Percentiles rank a stretch among this genome's conserved stretches.
These are phyloP conservation scores for Neodontobutis hainanensis DNA, from an alignment of 2,113 vertebrate genomes.

Conservation along the genomic window DNA sequence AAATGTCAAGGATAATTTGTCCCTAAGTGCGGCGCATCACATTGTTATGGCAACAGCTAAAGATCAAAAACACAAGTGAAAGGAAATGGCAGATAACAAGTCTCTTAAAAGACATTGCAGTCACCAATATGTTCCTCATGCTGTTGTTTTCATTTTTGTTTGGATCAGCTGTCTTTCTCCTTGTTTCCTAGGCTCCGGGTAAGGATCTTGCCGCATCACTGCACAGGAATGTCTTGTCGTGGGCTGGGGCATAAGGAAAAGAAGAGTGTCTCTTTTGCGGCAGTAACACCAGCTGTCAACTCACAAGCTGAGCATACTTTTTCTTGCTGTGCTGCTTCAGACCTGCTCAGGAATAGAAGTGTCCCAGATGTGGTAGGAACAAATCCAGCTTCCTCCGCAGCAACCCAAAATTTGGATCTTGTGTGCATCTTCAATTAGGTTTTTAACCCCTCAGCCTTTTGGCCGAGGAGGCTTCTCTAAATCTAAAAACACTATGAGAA, in stretches of 20 bases:
- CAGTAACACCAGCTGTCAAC: conserved; percentile 35
- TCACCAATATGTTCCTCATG: conserved; percentile 5
- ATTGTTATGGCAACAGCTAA: conserved; percentile 48
- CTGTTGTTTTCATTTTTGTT: conserved; percentile 22
- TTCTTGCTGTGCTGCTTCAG: conserved; percentile 30
- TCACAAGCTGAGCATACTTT: conserved; percentile 22
- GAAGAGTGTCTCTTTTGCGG: conserved; percentile 32
- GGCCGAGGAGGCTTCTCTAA: conserved; percentile 15
- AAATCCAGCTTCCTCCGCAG: conserved; percentile 77
- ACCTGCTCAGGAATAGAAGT: conserved; percentile 32
- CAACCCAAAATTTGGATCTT: conserved; percentile 63
- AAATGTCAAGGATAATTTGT: conserved; percentile 47
- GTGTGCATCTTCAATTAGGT: conserved; percentile 7
- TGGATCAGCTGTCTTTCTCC: conserved; percentile 16
- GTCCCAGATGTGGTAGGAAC: conserved; percentile 36
- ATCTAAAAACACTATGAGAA: conserved; percentile 28
- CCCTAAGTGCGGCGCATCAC: conserved; percentile 37
- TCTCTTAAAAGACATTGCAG: conserved; percentile 11
- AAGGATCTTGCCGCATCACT: conserved; percentile 50
- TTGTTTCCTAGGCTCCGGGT: conserved; percentile 53
- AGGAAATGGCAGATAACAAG: conserved; percentile 25
- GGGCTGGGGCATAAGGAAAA: conserved; percentile 41
- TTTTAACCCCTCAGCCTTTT: conserved; percentile 5
- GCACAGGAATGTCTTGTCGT: conserved; percentile 62
- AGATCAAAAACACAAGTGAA: conserved; percentile 22